Conservation (phyloP, 35 echinoderm and acorn worm species). For the Strongylocentrotus purpuratus region DNA sequence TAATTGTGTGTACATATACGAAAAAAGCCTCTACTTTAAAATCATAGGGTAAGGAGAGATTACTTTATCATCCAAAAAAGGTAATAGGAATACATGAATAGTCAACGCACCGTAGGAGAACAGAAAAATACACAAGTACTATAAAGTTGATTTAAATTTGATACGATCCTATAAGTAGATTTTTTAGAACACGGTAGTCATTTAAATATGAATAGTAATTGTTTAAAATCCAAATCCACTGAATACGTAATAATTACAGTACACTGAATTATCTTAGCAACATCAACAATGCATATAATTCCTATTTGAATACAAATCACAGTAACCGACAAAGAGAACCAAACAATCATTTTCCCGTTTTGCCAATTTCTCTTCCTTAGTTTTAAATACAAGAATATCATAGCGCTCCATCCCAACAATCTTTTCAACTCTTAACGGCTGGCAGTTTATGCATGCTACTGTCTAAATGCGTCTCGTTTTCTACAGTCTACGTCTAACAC, state of each 20-base stretch:
- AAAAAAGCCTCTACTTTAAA: slow-evolving; percentile 37
- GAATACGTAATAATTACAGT: slow-evolving; percentile 1
- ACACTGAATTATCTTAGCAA: slow-evolving; percentile 23
- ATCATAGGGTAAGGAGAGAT: not conserved
- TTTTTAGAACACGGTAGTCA: not conserved
- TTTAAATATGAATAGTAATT: slow-evolving; percentile 27
- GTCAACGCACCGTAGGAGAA: not conserved
- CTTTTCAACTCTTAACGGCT: not conserved
- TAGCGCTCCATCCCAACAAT: not conserved
- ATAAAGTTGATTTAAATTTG: slow-evolving; percentile 20
- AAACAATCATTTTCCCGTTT: not conserved
- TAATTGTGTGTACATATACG: slow-evolving; percentile 11
- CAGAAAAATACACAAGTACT: slow-evolving; percentile 39
- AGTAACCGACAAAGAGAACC: not conserved
- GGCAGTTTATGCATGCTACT: slow-evolving; percentile 9
- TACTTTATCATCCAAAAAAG: slow-evolving; percentile 6
- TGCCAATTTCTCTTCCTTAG: not conserved
- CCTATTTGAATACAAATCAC: slow-evolving; percentile 32
- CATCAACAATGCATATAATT: slow-evolving; percentile 11
- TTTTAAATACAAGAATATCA: slow-evolving; percentile 30
- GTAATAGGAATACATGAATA: slow-evolving; percentile 45
- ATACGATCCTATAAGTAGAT: slow-evolving; percentile 17
- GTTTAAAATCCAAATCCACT: slow-evolving; percentile 21
- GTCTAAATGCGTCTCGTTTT: not conserved
- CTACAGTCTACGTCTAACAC: not conserved